Conservation (phyloP, 2,113 vertebrate genomes). For the Hippotragus niger region DNA sequence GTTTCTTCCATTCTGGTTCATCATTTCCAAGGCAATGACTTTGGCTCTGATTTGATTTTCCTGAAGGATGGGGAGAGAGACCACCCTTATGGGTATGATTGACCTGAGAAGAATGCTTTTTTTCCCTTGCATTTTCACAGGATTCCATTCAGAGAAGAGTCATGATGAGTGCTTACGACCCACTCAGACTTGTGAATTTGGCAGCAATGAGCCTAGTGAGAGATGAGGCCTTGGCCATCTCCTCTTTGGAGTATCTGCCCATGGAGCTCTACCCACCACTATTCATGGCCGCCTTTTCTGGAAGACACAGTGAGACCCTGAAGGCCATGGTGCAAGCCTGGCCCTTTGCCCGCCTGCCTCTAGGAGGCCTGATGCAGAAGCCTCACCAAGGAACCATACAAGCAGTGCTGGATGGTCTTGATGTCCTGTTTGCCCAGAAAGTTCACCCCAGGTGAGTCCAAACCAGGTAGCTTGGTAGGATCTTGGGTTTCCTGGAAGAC, state of each 20-base stretch:
- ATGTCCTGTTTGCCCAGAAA: neutral
- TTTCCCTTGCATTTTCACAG: neutral
- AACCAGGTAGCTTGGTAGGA: neutral
- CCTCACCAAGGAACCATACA: neutral
- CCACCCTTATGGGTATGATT: fast-evolving
- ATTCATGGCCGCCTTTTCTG: neutral
- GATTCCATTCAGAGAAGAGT: neutral
- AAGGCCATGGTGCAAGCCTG: neutral
- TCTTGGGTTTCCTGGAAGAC: neutral
- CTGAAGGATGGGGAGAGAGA: neutral
- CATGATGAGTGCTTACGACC: neutral
- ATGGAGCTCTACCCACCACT: neutral
- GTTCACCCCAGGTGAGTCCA: neutral
- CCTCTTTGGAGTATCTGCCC: neutral
- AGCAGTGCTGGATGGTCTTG: neutral
- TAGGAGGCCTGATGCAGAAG: neutral
- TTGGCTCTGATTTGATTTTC: neutral
- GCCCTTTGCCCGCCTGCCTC: neutral
- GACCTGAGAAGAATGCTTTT: neutral
- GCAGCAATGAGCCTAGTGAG: neutral
- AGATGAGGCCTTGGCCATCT: neutral
- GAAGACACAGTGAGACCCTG: neutral
- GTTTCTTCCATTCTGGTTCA: neutral
- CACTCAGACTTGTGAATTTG: neutral
- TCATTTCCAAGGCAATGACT: neutral